phyloP scores from a whole-genome alignment of 2,113 vertebrate species.

The Micromys minutus region DNA sequence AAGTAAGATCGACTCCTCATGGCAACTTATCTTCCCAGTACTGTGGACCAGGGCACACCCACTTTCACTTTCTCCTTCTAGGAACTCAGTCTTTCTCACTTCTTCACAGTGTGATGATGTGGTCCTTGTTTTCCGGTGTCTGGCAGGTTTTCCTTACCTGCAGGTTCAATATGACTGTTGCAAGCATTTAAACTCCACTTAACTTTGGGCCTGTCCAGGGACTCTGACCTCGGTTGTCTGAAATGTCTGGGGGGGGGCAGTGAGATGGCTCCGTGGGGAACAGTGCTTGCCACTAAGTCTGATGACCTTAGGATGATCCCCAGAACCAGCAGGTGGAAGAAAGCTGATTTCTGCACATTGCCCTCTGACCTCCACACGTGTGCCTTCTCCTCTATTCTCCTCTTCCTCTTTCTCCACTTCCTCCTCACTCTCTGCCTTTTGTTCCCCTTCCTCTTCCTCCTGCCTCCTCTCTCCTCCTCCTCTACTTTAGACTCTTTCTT shows the following conservation, averaged over 20 bases:
- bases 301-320: neutral
- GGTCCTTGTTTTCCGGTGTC: too few species aligned
- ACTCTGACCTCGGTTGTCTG: neutral
- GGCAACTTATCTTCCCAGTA: neutral
- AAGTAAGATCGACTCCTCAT: neutral
- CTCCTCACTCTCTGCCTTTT: neutral
- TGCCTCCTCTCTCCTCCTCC: neutral
- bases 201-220: neutral
- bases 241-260: too few species aligned
- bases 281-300: too few species aligned
- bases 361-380: neutral
- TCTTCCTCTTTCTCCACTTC: neutral
- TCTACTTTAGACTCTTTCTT: neutral
- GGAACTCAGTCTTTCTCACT: neutral
- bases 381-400: neutral
- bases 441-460: neutral
- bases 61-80: neutral
- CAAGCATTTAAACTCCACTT: neutral
- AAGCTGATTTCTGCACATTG: neutral
- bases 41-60: neutral
- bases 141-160: too few species aligned
- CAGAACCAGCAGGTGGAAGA: too few species aligned
- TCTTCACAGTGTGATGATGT: too few species aligned
- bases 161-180: neutral
- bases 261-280: too few species aligned